Evolutionary conservation across 2,797 vertebrate species (phyloP).

Genomic region (Gephyroberyx darwinii): DNA sequence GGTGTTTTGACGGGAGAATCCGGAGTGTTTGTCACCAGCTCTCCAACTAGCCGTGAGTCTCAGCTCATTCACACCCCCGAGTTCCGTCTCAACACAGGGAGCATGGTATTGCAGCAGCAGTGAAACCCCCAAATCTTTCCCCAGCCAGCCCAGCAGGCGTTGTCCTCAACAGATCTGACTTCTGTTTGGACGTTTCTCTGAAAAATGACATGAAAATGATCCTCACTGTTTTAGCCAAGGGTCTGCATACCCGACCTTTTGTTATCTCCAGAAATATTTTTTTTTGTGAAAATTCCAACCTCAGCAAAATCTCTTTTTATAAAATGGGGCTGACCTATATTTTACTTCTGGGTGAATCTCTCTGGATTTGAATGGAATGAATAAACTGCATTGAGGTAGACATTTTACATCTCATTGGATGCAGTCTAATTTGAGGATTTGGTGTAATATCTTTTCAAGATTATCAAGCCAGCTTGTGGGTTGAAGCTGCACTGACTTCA

Average conservation of each 20-base stretch:
- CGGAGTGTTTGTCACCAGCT: conserved; percentile 64
- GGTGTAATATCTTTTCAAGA: conserved; percentile 3
- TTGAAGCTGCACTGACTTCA: conserved; percentile 6
- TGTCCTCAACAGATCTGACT: conserved; percentile 39
- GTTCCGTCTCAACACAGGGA: conserved; percentile 61
- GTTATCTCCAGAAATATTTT: neutral
- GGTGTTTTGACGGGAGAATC: conserved; percentile 51
- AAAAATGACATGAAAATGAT: conserved; percentile 8
- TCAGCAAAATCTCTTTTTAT: conserved; percentile 3
- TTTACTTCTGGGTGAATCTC: conserved; percentile 20
- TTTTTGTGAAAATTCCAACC: neutral
- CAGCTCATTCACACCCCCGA: conserved; percentile 73
- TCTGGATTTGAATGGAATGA: conserved; percentile 11
- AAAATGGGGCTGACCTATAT: conserved; percentile 50
- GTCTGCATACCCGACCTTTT: neutral
- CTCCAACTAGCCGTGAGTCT: conserved; percentile 56
- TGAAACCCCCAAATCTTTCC: conserved; percentile 59
- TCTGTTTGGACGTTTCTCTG: neutral
- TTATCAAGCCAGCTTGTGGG: conserved; percentile 3
- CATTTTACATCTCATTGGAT: conserved; percentile 20
- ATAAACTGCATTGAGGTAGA: conserved; percentile 8
- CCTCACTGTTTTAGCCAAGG: neutral
- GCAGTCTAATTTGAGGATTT: conserved; percentile 27
- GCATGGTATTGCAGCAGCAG: conserved; percentile 54
- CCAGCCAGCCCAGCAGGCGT: conserved; percentile 68